Conservation (phyloP, 2,113 vertebrate genomes). For the Etheostoma spectabile region DNA sequence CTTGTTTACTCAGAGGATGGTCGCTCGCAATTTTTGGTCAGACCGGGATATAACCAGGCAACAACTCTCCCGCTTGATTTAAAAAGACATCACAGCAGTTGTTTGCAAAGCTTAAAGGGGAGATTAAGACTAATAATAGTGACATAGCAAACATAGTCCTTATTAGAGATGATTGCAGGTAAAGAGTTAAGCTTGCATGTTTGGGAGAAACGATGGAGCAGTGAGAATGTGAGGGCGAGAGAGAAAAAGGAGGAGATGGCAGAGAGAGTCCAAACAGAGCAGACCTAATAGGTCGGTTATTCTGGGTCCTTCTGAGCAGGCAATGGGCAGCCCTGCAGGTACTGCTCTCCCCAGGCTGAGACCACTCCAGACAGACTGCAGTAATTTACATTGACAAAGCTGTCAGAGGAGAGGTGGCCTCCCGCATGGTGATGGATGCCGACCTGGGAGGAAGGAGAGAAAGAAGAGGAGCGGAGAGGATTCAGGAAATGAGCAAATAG, state of each 20-base stretch:
- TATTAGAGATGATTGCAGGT: slow-evolving; percentile 24
- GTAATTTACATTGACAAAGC: slow-evolving; percentile 89
- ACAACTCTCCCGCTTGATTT: slow-evolving; percentile 22
- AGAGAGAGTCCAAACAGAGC: slow-evolving; percentile 23
- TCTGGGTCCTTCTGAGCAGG: slow-evolving; percentile 68
- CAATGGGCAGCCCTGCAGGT: slow-evolving; percentile 77
- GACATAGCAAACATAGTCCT: slow-evolving; percentile 29
- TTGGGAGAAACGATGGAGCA: not conserved
- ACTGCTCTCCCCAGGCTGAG: slow-evolving; percentile 72
- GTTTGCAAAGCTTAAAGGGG: slow-evolving; percentile 53
- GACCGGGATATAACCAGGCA: slow-evolving; percentile 48
- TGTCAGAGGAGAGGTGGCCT: slow-evolving; percentile 84
- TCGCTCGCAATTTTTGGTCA: slow-evolving; percentile 39
- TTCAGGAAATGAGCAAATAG: slow-evolving; percentile 39
- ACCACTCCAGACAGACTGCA: slow-evolving; percentile 81
- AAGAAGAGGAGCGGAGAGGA: slow-evolving; percentile 20
- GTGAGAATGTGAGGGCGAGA: not conserved
- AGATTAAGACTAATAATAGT: slow-evolving; percentile 53
- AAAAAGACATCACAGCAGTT: slow-evolving; percentile 39
- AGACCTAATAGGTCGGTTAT: slow-evolving; percentile 65
- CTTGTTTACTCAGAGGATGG: slow-evolving; percentile 68
- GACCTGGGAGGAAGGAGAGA: slow-evolving; percentile 77
- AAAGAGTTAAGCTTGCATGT: slow-evolving; percentile 14
- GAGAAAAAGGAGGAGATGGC: slow-evolving; percentile 12
- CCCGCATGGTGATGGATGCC: slow-evolving; percentile 84